Conservation (phyloP, 2,888 invertebrate genomes). For the Brenthis hecate region DNA sequence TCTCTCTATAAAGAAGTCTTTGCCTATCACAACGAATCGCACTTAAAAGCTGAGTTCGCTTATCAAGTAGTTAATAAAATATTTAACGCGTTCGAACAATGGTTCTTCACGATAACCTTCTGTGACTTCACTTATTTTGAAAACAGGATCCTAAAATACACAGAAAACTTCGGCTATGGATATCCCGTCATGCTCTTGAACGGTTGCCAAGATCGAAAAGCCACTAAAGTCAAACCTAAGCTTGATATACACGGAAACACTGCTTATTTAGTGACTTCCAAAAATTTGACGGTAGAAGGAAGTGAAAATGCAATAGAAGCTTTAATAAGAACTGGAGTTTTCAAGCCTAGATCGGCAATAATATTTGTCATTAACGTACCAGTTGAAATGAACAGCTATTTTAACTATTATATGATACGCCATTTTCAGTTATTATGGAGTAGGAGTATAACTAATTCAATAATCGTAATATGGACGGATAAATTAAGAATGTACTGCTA, state of each 20-base stretch:
- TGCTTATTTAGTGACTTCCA: conserved; percentile 68
- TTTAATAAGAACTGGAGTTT: conserved; percentile 66
- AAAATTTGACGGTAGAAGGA: conserved; percentile 56
- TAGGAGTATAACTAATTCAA: conserved; percentile 77
- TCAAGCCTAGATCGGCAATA: conserved; percentile 68
- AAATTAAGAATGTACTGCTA: conserved; percentile 74
- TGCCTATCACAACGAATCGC: conserved; percentile 58
- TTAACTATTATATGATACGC: conserved; percentile 61
- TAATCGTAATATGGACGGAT: conserved; percentile 60
- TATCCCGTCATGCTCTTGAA: conserved; percentile 71
- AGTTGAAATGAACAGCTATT: conserved; percentile 60
- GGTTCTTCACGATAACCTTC: conserved; percentile 74
- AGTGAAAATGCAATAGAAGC: conserved; percentile 63
- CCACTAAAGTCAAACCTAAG: conserved; percentile 61
- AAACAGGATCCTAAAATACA: conserved; percentile 70
- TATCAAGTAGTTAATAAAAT: conserved; percentile 66
- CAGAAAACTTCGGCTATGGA: conserved; percentile 64
- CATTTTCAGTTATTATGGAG: conserved; percentile 79
- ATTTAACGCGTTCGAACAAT: conserved; percentile 67
- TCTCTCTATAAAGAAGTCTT: conserved; percentile 58
- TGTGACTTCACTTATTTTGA: conserved; percentile 77
- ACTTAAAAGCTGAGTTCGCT: conserved; percentile 60
- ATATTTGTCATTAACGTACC: conserved; percentile 67
- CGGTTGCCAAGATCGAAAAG: conserved; percentile 61
- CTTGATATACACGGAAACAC: conserved; percentile 70